Evolutionary conservation across 1,140 invertebrate species (phyloP), one percentile per base, ranked within the genome.

Genomic region (Drosophila quadrilineata): DNA sequence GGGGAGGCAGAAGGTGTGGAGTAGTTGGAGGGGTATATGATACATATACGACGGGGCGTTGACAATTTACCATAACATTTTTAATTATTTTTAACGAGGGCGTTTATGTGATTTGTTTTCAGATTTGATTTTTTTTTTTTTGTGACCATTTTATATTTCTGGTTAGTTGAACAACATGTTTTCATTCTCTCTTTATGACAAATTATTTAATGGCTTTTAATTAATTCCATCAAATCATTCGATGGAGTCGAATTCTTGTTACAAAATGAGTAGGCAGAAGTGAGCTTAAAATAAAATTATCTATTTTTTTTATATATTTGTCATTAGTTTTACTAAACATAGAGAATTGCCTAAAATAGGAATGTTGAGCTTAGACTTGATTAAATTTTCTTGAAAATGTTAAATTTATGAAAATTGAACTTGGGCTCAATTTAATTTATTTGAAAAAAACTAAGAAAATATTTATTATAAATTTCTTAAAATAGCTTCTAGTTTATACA

Each of bases 241-340:
- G 26, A 52, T 69, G 58, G 59, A 35, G 35, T n/a, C 49, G 41
- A 82, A 24, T 69, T 53, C 29, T 45, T 26, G n/a, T n/a, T 63
- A 43, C 45, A 12, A 50, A 89, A 90, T 63, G 88, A 91, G 43
- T 91, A 90, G 91, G 79, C 49, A 89, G 74, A 59, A 64, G 29
- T 49, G 22, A 56, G 29, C 36, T 50, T 56, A 54, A 24, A 64
- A 43, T 54, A 0, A 33, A 29, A 16, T 54, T 54, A 41, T 54
- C 43, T 41, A 29, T 29, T 53, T 21, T 19, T 31, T 46, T 19
- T 29, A 29, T 41, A 3, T 5, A 14, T 9, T 41, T 12, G 36
- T n/a, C n/a, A n/a, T n/a, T n/a, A n/a, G n/a, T n/a, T n/a, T n/a
- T n/a, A n/a, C n/a, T n/a, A n/a, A n/a, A n/a, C n/a, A n/a, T n/a